Conservation (phyloP, 1,140 invertebrate species). For the Saxidomus purpurata region DNA sequence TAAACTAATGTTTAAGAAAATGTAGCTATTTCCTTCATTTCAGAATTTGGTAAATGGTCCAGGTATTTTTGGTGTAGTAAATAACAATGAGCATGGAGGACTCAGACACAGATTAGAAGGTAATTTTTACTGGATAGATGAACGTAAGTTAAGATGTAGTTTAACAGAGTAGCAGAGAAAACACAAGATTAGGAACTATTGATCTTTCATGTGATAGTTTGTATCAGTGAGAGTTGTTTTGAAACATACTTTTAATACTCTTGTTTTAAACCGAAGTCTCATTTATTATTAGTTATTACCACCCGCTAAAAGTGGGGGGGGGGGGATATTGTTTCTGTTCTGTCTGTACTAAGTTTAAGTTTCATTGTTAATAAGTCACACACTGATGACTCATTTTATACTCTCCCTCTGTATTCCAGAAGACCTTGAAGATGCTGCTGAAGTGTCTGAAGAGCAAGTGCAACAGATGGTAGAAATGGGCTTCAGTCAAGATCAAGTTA, state of each 20-base stretch:
- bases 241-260: background rate
- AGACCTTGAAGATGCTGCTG: background rate
- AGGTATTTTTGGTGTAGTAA: constrained; percentile 69
- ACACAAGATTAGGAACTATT: background rate
- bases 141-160: background rate
- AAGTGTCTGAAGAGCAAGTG: constrained; percentile 57
- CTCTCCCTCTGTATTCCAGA: background rate
- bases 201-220: background rate
- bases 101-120: constrained; percentile 52
- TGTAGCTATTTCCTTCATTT: background rate
- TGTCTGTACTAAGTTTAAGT: too few relatives aligned
- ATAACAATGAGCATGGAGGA: constrained; percentile 46
- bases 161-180: too few relatives aligned
- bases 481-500: constrained; percentile 46
- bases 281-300: too few relatives aligned
- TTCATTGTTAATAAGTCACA: too few relatives aligned
- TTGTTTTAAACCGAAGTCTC: too few relatives aligned
- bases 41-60: constrained; percentile 72
- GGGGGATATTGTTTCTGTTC: too few relatives aligned
- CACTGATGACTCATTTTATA: too few relatives aligned
- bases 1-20: too few relatives aligned
- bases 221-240: background rate
- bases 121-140: background rate
- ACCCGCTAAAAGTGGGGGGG: too few relatives aligned
- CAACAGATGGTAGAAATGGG: constrained; percentile 67